Evolutionary conservation across 2,797 vertebrate species (phyloP), one percentile per base, ranked within the genome.

Genomic region (Mormyrops boulengeri): DNA sequence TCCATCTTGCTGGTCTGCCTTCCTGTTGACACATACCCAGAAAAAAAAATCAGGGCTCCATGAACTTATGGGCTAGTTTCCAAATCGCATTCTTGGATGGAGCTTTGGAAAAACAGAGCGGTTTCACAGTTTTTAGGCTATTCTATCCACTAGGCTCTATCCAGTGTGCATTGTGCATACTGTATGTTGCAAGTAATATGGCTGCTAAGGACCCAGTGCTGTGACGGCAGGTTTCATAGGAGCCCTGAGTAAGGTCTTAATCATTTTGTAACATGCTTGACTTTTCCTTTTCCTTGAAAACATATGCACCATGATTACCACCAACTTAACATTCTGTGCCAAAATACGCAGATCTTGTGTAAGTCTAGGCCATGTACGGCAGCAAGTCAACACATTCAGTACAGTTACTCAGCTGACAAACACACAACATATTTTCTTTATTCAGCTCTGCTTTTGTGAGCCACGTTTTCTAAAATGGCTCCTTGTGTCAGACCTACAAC

Each of bases 61-160:
- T 34, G 88, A 90, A 89, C 60, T 86, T 57, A 47, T 73, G 84
- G 85, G 60, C 62, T 55, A 47, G 66, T 47, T 57, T 87, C 66
- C 90, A 90, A 85, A 90, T 90, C 53, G n/a, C 34, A 86, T 89
- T 86, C 82, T 85, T 89, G 88, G 88, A 82, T 19, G 4, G 41
- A 19, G 26, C 41, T 50, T 62, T 86, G 88, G 88, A 89, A 89
- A 80, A 89, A 86, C 47, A 41, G 41, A 60, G 53, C 47, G n/a
- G 73, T 84, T 89, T 55, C 12, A 26, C 41, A 60, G 77, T 85
- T 84, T 85, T 69, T n/a, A 47, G 14, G n/a, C 17, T 38, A 41
- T 87, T 53, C 52, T 47, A 47, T 4, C 55, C 69, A 80, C 38
- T 88, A 73, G 47, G 11, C 9, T 77, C 19, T 30, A 38, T 26